These are phyloP conservation scores for Campoplex nolae DNA, from an alignment of 2,888 invertebrate species.

Conservation along the genomic window DNA sequence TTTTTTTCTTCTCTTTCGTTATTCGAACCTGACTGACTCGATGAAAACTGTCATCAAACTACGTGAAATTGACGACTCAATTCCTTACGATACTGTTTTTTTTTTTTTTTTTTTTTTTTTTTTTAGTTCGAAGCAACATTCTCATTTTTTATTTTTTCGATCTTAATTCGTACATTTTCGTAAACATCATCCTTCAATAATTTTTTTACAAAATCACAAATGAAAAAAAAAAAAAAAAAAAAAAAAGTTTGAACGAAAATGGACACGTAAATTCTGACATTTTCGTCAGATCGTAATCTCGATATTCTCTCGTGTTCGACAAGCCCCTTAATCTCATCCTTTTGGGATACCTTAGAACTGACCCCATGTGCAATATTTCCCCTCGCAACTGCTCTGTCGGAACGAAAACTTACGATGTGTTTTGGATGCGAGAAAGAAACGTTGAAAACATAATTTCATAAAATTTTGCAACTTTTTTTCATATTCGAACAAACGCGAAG, in stretches of 20 bases:
- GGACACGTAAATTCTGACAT: not conserved
- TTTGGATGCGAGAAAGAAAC: not conserved
- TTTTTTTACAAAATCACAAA: not conserved
- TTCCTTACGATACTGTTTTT: not conserved
- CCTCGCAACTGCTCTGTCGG: not conserved
- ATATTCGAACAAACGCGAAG: not conserved
- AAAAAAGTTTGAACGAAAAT: not conserved
- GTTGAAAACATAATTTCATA: not conserved
- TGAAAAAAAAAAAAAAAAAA: not conserved
- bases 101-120: not conserved
- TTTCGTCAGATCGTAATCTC: not conserved
- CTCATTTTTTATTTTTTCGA: not conserved
- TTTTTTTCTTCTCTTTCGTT: not conserved
- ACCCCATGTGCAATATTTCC: not conserved
- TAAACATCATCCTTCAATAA: no score
- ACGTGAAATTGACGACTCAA: not conserved
- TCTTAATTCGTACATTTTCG: no score
- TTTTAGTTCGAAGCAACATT: not conserved
- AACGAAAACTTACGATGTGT: not conserved
- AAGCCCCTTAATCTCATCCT: not conserved
- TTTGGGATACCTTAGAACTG: conserved; percentile 36
- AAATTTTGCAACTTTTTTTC: not conserved
- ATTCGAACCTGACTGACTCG: not conserved
- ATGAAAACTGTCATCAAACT: conserved; percentile 10
- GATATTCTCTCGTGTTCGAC: not conserved